Evolutionary conservation across 2,797 vertebrate species (phyloP).

Genomic region (Cercopithecus neglectus): DNA sequence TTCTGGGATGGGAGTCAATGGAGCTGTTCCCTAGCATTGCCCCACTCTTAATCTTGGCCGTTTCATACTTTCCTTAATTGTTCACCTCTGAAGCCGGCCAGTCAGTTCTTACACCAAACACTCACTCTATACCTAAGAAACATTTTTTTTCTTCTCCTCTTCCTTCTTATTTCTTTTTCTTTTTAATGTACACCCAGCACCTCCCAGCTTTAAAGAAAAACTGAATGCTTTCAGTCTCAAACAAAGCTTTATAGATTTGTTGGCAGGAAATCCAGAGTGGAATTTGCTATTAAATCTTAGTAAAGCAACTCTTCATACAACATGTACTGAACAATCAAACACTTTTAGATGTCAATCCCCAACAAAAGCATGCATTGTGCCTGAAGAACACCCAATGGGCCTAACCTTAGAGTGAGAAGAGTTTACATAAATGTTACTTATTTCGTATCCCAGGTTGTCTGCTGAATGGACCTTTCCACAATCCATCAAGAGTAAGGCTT

Average conservation of each 20-base stretch:
- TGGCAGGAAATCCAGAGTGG: constrained; percentile 72
- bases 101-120: constrained; percentile 53
- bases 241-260: constrained; percentile 74
- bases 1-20: neutral
- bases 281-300: constrained; percentile 67
- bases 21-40: neutral
- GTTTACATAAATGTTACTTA: constrained; percentile 12
- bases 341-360: constrained; percentile 64
- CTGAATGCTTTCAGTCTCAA: constrained; percentile 62
- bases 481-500: neutral
- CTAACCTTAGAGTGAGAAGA: constrained; percentile 27
- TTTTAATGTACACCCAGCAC: constrained; percentile 54
- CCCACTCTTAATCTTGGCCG: neutral
- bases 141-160: neutral
- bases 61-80: constrained; percentile 19
- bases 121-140: neutral
- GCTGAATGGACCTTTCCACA: neutral
- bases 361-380: constrained; percentile 62
- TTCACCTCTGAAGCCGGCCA: neutral
- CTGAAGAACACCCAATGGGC: neutral
- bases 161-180: neutral
- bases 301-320: constrained; percentile 72
- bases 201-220: constrained; percentile 10
- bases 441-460: neutral
- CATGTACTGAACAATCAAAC: constrained; percentile 62